Percentiles rank a stretch among this genome's conserved stretches.
Conservation (phyloP, 2,888 invertebrate species). For the Harpalus rufipes region DNA sequence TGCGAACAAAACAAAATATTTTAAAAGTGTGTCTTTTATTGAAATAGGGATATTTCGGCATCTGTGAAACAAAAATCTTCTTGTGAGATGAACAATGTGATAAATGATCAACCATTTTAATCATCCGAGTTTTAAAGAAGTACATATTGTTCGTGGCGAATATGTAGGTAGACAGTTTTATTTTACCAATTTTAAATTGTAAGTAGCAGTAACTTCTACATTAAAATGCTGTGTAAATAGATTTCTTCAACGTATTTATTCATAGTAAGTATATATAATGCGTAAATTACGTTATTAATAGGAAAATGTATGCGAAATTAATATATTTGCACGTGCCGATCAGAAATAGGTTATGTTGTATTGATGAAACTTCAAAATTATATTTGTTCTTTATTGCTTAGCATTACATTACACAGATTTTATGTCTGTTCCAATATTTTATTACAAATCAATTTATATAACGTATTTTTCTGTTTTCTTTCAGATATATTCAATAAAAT, state of each 20-base stretch:
- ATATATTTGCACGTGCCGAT: slow-evolving; percentile 38
- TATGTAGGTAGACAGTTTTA: slow-evolving; percentile 24
- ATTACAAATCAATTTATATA: slow-evolving; percentile 3
- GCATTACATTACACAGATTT: background rate
- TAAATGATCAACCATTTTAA: slow-evolving; percentile 50
- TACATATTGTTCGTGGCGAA: slow-evolving; percentile 15
- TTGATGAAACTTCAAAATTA: slow-evolving; percentile 31
- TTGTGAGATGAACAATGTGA: slow-evolving; percentile 40
- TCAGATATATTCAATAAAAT: slow-evolving; percentile 46
- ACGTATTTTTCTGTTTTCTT: background rate
- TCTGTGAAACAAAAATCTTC: slow-evolving; percentile 34
- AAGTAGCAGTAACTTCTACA: slow-evolving; percentile 16
- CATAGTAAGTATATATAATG: slow-evolving; percentile 20
- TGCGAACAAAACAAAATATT: slow-evolving; percentile 35
- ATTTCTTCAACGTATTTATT: slow-evolving; percentile 11
- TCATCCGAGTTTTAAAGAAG: slow-evolving; percentile 17
- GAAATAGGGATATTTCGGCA: slow-evolving; percentile 43
- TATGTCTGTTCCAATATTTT: slow-evolving; percentile 5
- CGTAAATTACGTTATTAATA: background rate
- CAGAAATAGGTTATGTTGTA: slow-evolving; percentile 22
- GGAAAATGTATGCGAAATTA: background rate
- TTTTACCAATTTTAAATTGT: slow-evolving; percentile 20
- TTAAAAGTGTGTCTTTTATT: slow-evolving; percentile 51
- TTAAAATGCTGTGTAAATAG: slow-evolving; percentile 18
- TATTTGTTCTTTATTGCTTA: slow-evolving; percentile 16